phyloP scores from a whole-genome alignment of 1,140 invertebrate genomes.

The Rhynchophorus ferrugineus region DNA sequence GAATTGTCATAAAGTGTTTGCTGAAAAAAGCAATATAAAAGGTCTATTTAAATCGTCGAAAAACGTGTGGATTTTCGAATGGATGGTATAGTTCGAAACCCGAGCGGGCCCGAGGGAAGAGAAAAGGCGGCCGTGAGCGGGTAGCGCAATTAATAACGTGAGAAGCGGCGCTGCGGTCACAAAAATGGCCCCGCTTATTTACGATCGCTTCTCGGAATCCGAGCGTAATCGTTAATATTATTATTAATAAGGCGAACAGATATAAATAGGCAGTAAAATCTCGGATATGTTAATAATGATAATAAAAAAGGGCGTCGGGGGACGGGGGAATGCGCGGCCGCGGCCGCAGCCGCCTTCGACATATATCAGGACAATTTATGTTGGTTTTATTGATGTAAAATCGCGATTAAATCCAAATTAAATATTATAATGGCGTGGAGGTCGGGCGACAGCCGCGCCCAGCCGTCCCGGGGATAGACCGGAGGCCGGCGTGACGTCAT shows the following conservation, averaged over 20 bases:
- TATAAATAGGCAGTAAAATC: neutral
- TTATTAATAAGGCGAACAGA: neutral
- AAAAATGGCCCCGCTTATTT: no score
- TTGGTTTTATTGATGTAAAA: conserved; percentile 35
- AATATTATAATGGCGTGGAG: conserved; percentile 32
- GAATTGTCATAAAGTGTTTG: no score
- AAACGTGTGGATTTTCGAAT: no score
- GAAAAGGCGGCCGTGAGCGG: no score
- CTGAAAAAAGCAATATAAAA: no score
- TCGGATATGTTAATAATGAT: neutral
- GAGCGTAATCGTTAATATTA: neutral
- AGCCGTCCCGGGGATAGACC: neutral
- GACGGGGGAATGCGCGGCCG: neutral
- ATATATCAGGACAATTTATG: conserved; percentile 34
- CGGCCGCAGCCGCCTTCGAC: neutral
- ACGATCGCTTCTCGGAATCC: neutral
- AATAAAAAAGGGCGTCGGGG: neutral
- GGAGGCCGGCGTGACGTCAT: no score
- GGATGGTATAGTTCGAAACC: no score
- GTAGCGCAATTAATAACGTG: no score
- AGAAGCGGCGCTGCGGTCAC: no score
- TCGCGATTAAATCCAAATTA: conserved; percentile 36
- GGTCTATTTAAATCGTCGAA: no score
- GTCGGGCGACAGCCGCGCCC: conserved; percentile 15
- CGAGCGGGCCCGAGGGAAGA: no score